These are phyloP conservation scores for Rhinopomastus cyanomelas DNA, from an alignment of 2,113 vertebrate species.

Conservation along the genomic window DNA sequence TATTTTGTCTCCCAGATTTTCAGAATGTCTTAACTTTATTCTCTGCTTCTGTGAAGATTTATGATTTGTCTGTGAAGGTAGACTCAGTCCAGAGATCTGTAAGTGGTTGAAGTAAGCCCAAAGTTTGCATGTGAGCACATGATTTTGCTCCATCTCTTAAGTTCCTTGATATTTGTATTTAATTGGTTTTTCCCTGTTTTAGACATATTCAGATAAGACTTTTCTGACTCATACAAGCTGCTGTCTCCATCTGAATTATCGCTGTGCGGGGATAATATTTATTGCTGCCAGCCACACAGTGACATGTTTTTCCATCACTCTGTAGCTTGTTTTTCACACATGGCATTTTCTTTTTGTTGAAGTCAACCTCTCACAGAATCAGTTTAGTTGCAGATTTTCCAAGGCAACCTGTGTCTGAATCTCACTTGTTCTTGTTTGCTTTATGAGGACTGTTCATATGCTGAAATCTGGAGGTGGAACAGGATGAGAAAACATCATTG, in stretches of 20 bases:
- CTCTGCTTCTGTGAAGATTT: neutral
- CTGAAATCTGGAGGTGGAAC: neutral
- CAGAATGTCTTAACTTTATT: neutral
- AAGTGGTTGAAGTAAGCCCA: neutral
- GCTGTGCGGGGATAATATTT: neutral
- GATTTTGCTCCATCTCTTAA: neutral
- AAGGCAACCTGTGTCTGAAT: neutral
- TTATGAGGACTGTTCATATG: neutral
- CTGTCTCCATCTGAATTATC: neutral
- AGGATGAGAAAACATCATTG: neutral
- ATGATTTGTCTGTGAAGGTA: neutral
- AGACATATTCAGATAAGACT: neutral
- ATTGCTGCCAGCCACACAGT: neutral
- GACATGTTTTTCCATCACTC: neutral
- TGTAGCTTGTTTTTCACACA: neutral
- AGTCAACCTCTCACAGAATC: neutral
- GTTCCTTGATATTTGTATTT: neutral
- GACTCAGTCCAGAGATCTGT: neutral
- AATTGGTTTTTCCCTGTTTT: neutral
- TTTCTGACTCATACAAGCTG: neutral
- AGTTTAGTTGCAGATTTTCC: neutral
- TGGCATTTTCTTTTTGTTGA: neutral
- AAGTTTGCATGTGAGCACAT: neutral
- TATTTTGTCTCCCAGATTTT: neutral
- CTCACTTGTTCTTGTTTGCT: neutral